phyloP scores from a whole-genome alignment of 1,140 invertebrate species.

The Zelostemma sp. region DNA sequence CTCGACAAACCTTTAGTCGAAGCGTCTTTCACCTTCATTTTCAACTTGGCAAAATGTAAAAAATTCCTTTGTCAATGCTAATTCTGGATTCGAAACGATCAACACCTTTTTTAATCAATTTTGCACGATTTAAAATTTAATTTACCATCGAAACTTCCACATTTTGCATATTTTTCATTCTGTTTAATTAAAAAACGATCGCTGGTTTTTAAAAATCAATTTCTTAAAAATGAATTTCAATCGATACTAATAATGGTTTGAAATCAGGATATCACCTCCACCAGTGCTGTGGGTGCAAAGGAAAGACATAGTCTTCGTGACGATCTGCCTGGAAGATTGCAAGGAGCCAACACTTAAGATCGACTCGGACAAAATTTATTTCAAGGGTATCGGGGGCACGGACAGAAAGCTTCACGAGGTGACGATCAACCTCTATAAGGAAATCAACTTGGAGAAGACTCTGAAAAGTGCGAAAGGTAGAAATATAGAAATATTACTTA shows the following conservation, averaged over 20 bases:
- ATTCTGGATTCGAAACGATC: too few relatives aligned
- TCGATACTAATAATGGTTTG: too few relatives aligned
- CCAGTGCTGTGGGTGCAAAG: constrained; percentile 94
- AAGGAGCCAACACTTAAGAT: constrained; percentile 87
- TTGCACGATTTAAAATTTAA: too few relatives aligned
- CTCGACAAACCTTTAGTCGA: too few relatives aligned
- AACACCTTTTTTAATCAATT: too few relatives aligned
- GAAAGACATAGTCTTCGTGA: constrained; percentile 83
- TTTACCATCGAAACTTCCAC: too few relatives aligned
- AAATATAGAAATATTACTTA: constrained; percentile 73
- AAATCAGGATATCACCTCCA: constrained; percentile 78
- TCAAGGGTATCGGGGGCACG: constrained; percentile 88
- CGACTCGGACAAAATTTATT: constrained; percentile 84
- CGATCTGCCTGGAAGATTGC: constrained; percentile 91
- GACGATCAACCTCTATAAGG: constrained; percentile 84
- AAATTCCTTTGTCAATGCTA: too few relatives aligned
- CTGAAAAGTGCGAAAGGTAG: constrained; percentile 72
- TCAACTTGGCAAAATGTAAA: too few relatives aligned
- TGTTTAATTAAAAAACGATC: too few relatives aligned
- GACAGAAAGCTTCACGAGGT: constrained; percentile 89
- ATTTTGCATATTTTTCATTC: too few relatives aligned
- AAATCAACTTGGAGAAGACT: constrained; percentile 86
- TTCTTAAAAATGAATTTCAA: constrained; percentile 33
- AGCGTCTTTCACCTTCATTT: too few relatives aligned
- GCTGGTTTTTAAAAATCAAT: too few relatives aligned